phyloP scores from a whole-genome alignment of 2,797 vertebrate genomes.

The Hemitrygon akajei region DNA sequence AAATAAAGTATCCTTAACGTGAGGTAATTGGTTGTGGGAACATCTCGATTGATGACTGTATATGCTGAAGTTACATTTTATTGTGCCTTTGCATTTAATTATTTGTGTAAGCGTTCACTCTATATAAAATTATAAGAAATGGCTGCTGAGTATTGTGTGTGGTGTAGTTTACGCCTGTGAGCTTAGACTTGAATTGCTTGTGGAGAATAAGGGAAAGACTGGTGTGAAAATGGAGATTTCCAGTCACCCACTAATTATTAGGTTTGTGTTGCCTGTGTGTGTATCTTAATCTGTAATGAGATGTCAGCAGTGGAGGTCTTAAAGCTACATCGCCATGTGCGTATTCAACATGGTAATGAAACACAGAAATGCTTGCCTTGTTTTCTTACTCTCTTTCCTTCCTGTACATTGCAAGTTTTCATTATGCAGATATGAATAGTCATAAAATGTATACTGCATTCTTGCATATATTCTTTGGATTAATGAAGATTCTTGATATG shows the following conservation, averaged over 20 bases:
- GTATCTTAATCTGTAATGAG: background rate
- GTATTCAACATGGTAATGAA: background rate
- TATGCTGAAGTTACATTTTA: background rate
- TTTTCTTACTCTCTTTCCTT: background rate
- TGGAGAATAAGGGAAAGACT: background rate
- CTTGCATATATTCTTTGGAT: background rate
- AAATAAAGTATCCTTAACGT: too few species aligned
- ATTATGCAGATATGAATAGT: background rate
- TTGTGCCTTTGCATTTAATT: background rate
- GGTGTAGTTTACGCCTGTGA: background rate
- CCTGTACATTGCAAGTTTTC: constrained; percentile 3
- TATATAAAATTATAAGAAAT: background rate
- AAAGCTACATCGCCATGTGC: background rate
- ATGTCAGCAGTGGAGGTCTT: background rate
- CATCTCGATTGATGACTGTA: too few species aligned
- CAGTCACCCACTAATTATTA: background rate
- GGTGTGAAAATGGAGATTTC: background rate
- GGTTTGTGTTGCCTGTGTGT: background rate
- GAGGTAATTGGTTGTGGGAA: too few species aligned
- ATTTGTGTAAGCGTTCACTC: background rate
- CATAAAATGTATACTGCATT: background rate
- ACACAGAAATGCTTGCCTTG: background rate
- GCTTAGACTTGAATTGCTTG: background rate
- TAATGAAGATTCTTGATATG: background rate
- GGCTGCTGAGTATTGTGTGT: background rate